A percentile compares a stretch with the other conserved stretches of the same genome.
Conservation (phyloP, 1,140 invertebrate species). For the Tetramorium simillimum region DNA sequence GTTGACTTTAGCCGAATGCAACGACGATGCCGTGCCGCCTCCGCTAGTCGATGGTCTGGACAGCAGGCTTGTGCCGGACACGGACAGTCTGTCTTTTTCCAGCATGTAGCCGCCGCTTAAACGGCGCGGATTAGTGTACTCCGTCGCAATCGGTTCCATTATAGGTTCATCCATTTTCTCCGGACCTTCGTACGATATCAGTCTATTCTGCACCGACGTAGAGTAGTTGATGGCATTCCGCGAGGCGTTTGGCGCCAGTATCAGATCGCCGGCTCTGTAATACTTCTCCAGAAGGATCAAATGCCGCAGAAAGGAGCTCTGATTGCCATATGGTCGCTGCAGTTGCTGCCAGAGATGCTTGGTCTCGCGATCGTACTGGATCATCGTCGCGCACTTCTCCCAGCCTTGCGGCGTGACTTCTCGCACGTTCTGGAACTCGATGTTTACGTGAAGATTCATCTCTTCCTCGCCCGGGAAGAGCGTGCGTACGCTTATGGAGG, state of each 20-base stretch:
- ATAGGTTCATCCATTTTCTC: constrained; percentile 83
- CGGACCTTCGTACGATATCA: constrained; percentile 90
- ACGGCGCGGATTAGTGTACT: constrained; percentile 78
- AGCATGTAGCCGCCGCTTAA: constrained; percentile 78
- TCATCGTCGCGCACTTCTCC: constrained; percentile 91
- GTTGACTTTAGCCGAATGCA: constrained; percentile 56
- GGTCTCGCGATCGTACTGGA: constrained; percentile 93
- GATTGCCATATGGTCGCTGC: constrained; percentile 93
- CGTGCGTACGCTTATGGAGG: constrained; percentile 92
- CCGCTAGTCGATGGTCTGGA: constrained; percentile 22
- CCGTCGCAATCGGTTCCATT: constrained; percentile 77
- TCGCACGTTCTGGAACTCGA: constrained; percentile 89
- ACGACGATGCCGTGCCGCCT: neutral
- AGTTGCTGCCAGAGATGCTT: constrained; percentile 92
- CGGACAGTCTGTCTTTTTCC: constrained; percentile 73
- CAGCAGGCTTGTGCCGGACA: constrained; percentile 55
- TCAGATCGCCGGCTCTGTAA: constrained; percentile 91
- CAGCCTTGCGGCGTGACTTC: constrained; percentile 91
- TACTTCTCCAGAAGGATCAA: constrained; percentile 93
- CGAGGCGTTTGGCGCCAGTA: constrained; percentile 90
- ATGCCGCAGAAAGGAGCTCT: constrained; percentile 93
- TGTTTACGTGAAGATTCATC: constrained; percentile 90
- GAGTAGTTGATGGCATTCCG: constrained; percentile 91
- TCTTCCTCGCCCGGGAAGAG: constrained; percentile 93
- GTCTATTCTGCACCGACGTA: constrained; percentile 91